These are phyloP conservation scores for Acanthochromis polyacanthus DNA, from an alignment of 2,113 vertebrate species.

Conservation along the genomic window DNA sequence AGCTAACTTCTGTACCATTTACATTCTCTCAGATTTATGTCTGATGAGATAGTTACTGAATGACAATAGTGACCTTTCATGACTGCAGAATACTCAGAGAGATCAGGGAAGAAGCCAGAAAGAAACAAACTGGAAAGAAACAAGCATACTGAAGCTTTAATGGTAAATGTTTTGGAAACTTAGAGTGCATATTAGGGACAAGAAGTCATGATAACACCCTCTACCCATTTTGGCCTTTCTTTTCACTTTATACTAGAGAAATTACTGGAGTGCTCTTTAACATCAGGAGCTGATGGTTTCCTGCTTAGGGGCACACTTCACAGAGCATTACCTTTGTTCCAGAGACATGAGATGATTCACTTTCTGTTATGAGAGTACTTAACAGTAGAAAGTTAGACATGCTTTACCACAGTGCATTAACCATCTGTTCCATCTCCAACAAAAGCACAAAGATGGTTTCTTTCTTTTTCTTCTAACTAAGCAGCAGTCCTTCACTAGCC, in stretches of 20 bases:
- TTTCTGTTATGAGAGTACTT: slow-evolving; percentile 16
- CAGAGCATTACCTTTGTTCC: slow-evolving; percentile 27
- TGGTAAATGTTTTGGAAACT: background rate
- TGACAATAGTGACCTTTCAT: too few species aligned
- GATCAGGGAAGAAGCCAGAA: too few species aligned
- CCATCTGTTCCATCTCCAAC: slow-evolving; percentile 1
- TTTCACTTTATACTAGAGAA: background rate
- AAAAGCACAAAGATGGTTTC: background rate
- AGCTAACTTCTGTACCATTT: too few species aligned
- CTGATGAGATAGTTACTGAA: too few species aligned
- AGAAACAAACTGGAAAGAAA: too few species aligned
- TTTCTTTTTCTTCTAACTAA: background rate
- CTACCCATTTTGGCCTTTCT: slow-evolving; percentile 2
- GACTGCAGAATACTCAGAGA: too few species aligned
- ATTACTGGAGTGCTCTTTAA: slow-evolving; percentile 10
- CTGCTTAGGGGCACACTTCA: slow-evolving; percentile 7
- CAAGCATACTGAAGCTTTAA: too few species aligned
- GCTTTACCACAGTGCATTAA: background rate
- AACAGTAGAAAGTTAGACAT: background rate
- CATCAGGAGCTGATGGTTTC: background rate
- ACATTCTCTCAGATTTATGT: too few species aligned
- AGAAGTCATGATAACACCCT: slow-evolving; percentile 3
- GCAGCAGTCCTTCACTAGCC: too few species aligned
- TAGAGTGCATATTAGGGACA: background rate
- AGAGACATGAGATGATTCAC: slow-evolving; percentile 15